A percentile compares a stretch with the other conserved stretches of the same genome.
These are phyloP conservation scores for Gambelia wislizenii DNA, from an alignment of 2,797 vertebrate genomes.

Conservation along the genomic window DNA sequence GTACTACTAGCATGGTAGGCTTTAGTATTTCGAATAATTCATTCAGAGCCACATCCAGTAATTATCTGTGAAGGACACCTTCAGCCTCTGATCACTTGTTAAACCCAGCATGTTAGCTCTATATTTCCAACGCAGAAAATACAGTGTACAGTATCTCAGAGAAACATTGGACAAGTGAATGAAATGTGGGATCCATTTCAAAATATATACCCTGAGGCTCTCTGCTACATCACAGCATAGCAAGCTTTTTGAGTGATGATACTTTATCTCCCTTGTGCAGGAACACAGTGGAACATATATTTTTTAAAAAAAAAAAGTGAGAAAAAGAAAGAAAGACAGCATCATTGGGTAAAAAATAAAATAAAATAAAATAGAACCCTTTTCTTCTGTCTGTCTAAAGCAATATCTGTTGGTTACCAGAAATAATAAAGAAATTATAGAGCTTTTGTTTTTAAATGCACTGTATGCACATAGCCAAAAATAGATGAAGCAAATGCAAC, in stretches of 20 bases:
- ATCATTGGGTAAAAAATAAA: not conserved
- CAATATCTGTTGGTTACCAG: constrained; percentile 24
- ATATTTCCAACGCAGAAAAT: constrained; percentile 25
- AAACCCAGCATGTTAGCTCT: constrained; percentile 35
- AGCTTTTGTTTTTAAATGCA: constrained; percentile 42
- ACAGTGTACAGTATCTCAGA: not conserved
- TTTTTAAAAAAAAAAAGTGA: constrained; percentile 40
- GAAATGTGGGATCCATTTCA: constrained; percentile 36
- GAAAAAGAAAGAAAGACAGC: constrained; percentile 16
- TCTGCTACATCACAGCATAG: not conserved
- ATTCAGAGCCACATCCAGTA: not conserved
- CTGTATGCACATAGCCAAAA: constrained; percentile 44
- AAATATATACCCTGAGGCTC: not conserved
- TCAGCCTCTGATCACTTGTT: constrained; percentile 31
- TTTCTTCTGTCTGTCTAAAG: constrained; percentile 42
- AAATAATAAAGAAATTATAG: constrained; percentile 28
- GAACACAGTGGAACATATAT: constrained; percentile 42
- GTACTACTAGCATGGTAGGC: not conserved
- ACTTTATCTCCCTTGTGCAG: constrained; percentile 55
- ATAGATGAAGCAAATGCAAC: constrained; percentile 43
- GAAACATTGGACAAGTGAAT: constrained; percentile 23
- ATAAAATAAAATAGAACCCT: not conserved
- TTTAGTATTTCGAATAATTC: constrained; percentile 28
- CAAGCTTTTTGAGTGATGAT: constrained; percentile 21
- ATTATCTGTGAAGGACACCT: constrained; percentile 48